These are phyloP conservation scores for Formica aserva DNA, from an alignment of 2,888 invertebrate genomes.

Conservation along the genomic window DNA sequence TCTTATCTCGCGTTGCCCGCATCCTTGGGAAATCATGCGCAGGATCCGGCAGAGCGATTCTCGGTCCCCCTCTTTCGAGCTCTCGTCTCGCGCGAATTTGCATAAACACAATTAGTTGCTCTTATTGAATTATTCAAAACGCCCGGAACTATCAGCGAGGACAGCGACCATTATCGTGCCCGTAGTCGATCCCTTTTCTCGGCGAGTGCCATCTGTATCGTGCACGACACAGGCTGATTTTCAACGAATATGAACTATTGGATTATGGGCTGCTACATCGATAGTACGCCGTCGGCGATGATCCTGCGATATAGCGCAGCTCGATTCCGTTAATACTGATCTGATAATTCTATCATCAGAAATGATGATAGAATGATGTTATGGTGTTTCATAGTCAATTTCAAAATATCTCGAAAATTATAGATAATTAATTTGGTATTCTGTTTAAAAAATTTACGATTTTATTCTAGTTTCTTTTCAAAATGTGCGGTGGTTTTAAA, in stretches of 20 bases:
- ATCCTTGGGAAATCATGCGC: slow-evolving; percentile 82
- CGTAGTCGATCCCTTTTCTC: slow-evolving; percentile 61
- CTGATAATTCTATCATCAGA: neutral
- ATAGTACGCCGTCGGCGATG: neutral
- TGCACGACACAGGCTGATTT: slow-evolving; percentile 68
- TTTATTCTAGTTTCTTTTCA: neutral
- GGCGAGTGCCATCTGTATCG: slow-evolving; percentile 61
- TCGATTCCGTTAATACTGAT: slow-evolving; percentile 11
- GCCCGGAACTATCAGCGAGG: slow-evolving; percentile 69
- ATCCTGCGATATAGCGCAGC: neutral
- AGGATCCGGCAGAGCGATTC: slow-evolving; percentile 57
- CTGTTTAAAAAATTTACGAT: neutral
- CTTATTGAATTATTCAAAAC: slow-evolving; percentile 84
- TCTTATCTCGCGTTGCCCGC: slow-evolving; percentile 71
- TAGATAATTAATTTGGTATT: neutral
- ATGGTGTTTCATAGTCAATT: slow-evolving; percentile 1
- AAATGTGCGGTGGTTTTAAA: neutral
- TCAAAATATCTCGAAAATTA: neutral
- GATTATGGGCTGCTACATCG: slow-evolving; percentile 56
- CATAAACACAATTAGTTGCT: slow-evolving; percentile 84
- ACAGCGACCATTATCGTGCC: slow-evolving; percentile 52
- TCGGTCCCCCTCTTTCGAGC: slow-evolving; percentile 37
- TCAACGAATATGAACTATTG: slow-evolving; percentile 69
- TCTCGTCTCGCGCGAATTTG: slow-evolving; percentile 75
- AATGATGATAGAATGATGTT: neutral